phyloP scores from a whole-genome alignment of 2,888 invertebrate species.

The Cheilosia variabilis region DNA sequence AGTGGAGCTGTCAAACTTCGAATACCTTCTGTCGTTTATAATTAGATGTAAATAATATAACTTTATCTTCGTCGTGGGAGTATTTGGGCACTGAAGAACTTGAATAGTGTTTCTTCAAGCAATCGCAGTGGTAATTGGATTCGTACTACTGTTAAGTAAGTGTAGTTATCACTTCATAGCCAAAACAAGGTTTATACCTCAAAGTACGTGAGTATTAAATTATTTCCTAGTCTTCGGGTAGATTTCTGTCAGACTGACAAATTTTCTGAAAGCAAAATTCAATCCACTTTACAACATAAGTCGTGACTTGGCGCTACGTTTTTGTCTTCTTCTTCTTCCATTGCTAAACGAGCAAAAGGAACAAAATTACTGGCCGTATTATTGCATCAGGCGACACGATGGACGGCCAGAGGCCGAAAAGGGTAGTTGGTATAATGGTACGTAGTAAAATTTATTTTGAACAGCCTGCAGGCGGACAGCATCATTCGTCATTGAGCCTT shows the following conservation, averaged over 20 bases:
- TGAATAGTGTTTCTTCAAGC: conserved; percentile 5
- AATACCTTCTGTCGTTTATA: conserved; percentile 37
- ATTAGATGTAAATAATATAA: conserved; percentile 6
- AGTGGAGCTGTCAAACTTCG: conserved; percentile 58
- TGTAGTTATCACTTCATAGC: conserved; percentile 69
- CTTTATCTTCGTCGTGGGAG: conserved; percentile 47
- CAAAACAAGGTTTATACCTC: conserved; percentile 55
- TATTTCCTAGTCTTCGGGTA: conserved; percentile 59
- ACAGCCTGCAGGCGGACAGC: conserved; percentile 76
- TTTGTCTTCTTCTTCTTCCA: conserved; percentile 24
- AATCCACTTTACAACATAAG: conserved; percentile 65
- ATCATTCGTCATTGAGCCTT: conserved; percentile 75
- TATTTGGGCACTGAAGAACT: conserved; percentile 26
- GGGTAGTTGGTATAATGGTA: conserved; percentile 68
- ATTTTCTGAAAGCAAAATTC: conserved; percentile 64
- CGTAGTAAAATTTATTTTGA: conserved; percentile 75
- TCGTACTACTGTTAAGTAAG: conserved; percentile 47
- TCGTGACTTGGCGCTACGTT: conserved; percentile 79
- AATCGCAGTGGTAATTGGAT: conserved; percentile 48
- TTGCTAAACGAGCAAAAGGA: conserved; percentile 32
- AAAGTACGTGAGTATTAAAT: conserved; percentile 47
- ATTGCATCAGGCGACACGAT: conserved; percentile 42
- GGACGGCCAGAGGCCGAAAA: conserved; percentile 48
- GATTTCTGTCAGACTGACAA: conserved; percentile 71
- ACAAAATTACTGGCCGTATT: conserved; percentile 23